Evolutionary conservation across 2,113 vertebrate genomes (phyloP).

Genomic region (Paramormyrops kingsleyae): DNA sequence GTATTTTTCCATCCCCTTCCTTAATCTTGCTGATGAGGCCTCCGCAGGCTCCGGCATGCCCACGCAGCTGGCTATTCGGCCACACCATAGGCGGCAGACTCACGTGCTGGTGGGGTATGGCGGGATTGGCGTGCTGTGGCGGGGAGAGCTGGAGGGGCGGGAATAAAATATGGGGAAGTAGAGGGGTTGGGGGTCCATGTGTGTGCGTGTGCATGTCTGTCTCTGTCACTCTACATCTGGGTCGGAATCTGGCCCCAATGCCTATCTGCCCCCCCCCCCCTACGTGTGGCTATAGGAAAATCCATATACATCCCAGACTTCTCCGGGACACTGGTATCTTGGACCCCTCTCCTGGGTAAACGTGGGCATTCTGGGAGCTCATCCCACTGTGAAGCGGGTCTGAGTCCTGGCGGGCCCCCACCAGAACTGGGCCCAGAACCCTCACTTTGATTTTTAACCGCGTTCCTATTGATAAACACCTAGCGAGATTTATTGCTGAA

Average conservation of each 20-base stretch:
- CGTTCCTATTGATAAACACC: neutral
- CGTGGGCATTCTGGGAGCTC: neutral
- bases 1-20: slow-evolving; percentile 85
- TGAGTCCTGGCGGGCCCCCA: neutral
- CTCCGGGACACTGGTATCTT: no score
- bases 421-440: neutral
- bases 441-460: neutral
- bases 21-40: slow-evolving; percentile 99
- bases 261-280: neutral
- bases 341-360: neutral
- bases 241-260: neutral
- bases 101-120: slow-evolving; percentile 68
- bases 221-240: slow-evolving; percentile 19
- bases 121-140: slow-evolving; percentile 76
- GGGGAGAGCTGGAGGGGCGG: slow-evolving; percentile 39
- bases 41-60: slow-evolving; percentile 98
- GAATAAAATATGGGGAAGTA: slow-evolving; percentile 49
- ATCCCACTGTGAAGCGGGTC: neutral
- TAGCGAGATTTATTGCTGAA: neutral
- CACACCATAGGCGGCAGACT: slow-evolving; percentile 94
- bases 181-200: slow-evolving; percentile 3
- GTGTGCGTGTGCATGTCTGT: neutral
- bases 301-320: neutral
- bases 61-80: slow-evolving; percentile 96
- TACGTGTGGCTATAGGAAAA: neutral